A percentile compares a stretch with the other conserved stretches of the same genome.
These are phyloP conservation scores for Phragmatobia fuliginosa DNA, from an alignment of 2,888 invertebrate species.

Conservation along the genomic window DNA sequence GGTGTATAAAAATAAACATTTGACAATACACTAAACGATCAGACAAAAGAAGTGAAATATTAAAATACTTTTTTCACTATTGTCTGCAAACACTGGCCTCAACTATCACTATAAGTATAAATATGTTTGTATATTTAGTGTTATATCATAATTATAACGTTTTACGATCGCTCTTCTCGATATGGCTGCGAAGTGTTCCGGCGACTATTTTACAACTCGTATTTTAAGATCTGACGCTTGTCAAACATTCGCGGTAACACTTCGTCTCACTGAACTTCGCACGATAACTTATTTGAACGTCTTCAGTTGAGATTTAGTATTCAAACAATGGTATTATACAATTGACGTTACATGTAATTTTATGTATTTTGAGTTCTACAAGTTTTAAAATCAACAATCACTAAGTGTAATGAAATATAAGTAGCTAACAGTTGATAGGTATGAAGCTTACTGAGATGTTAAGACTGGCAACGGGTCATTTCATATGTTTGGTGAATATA, in stretches of 20 bases:
- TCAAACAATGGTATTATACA: neutral
- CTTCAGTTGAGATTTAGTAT: neutral
- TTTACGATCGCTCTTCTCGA: slow-evolving; percentile 50
- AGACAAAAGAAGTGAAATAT: slow-evolving; percentile 43
- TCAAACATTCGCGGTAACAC: slow-evolving; percentile 50
- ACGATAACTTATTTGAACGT: slow-evolving; percentile 6
- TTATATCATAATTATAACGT: slow-evolving; percentile 52
- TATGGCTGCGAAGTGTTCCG: slow-evolving; percentile 40
- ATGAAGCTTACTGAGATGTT: neutral
- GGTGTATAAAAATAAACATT: slow-evolving; percentile 49
- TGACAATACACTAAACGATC: slow-evolving; percentile 35
- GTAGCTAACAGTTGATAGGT: neutral
- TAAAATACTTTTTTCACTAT: slow-evolving; percentile 51
- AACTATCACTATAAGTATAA: slow-evolving; percentile 67
- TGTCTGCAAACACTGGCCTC: slow-evolving; percentile 77
- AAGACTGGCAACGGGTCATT: slow-evolving; percentile 27
- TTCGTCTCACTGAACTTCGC: slow-evolving; percentile 21
- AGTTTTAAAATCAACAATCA: neutral
- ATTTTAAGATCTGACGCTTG: slow-evolving; percentile 36
- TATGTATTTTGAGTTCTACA: neutral
- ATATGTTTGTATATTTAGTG: slow-evolving; percentile 49
- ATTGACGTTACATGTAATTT: neutral
- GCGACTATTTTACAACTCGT: slow-evolving; percentile 51
- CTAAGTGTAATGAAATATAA: neutral
- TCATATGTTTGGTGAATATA: slow-evolving; percentile 13